Percentiles rank a stretch among this genome's conserved stretches.
Evolutionary conservation across 2,113 vertebrate genomes (phyloP).

Genomic region (Thamnophis sirtalis): DNA sequence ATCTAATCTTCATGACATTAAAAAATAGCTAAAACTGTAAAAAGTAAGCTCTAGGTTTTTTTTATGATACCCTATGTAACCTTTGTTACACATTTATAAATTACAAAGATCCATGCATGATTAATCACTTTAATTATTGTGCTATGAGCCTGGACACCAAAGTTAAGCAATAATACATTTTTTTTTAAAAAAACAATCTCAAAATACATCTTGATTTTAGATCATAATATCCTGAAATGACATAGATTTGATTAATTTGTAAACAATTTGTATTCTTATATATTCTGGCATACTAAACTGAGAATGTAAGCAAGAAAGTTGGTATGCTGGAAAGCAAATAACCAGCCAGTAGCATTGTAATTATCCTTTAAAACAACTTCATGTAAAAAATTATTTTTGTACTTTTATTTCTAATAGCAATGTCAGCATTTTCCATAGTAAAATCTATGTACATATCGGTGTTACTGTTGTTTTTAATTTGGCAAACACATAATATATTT

Average conservation of each 20-base stretch:
- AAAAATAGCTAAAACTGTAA: slow-evolving; percentile 33
- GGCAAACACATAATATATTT: slow-evolving; percentile 15
- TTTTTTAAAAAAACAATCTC: not conserved
- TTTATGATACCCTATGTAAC: not conserved
- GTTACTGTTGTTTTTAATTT: not conserved
- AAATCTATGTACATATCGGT: not conserved
- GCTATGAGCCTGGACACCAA: not conserved
- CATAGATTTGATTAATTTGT: not conserved
- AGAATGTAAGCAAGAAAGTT: not conserved
- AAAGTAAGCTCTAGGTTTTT: not conserved
- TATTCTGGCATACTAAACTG: not conserved
- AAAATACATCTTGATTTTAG: not conserved
- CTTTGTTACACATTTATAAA: slow-evolving; percentile 9
- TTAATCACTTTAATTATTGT: not conserved
- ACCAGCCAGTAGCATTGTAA: not conserved
- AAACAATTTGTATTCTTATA: not conserved
- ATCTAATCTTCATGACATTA: slow-evolving; percentile 6
- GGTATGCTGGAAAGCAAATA: not conserved
- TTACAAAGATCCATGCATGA: slow-evolving; percentile 5
- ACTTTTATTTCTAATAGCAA: slow-evolving; percentile 1
- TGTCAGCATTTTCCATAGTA: slow-evolving; percentile 5
- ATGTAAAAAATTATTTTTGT: slow-evolving; percentile 5
- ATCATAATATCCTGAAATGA: not conserved
- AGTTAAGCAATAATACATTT: not conserved
- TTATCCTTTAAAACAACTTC: slow-evolving; percentile 7